Base-by-base conservation (phyloP, 2,113 vertebrate genomes). In the Orcinus orca region DNA sequence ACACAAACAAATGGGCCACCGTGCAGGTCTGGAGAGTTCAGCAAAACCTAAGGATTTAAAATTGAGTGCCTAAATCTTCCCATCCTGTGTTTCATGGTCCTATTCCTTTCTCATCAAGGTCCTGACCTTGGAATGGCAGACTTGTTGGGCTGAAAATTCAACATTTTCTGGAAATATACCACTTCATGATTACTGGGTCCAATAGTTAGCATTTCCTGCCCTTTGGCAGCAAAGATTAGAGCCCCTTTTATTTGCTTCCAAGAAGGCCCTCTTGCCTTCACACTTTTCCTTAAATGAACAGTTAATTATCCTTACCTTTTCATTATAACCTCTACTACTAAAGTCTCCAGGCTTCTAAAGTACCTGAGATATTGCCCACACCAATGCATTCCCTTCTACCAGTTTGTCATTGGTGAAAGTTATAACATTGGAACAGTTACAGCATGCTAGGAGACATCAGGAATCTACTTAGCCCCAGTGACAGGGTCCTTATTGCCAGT, bases 271-370 rank as follows among this genome's bases (percentile, higher is more conserved):
- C 17, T 79, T 33, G 44, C 31, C 70, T 95, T 87, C 31, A 63
- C 10, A 71, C 9, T 85, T 89, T 85, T 17, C n/a, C 47, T 96
- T 58, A 65, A 83, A 60, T 68, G 70, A 55, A 68, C 85, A 14
- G 36, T 92, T 88, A 80, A n/a, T 81, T 96, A 85, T n/a, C 38
- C 44, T 95, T 88, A 41, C 21, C 41, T 10, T 89, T 96, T 95
- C 62, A 41, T 86, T 95, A 47, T 77, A 89, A 93, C 92, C 4
- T 87, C 36, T 15, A 33, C 68, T 92, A 73, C n/a, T 55, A 84
- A 73, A 55, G 36, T 13, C 58, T 74, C 44, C 53, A 63, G 31
- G 62, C n/a, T 92, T 81, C 63, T 76, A 71, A 84, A 85, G 70
- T 95, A 74, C 7, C 20, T 41, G 20, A 95, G 36, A 38, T 65